Base-by-base conservation (phyloP, 2,888 invertebrate genomes). In the Andrena flavipes region DNA sequence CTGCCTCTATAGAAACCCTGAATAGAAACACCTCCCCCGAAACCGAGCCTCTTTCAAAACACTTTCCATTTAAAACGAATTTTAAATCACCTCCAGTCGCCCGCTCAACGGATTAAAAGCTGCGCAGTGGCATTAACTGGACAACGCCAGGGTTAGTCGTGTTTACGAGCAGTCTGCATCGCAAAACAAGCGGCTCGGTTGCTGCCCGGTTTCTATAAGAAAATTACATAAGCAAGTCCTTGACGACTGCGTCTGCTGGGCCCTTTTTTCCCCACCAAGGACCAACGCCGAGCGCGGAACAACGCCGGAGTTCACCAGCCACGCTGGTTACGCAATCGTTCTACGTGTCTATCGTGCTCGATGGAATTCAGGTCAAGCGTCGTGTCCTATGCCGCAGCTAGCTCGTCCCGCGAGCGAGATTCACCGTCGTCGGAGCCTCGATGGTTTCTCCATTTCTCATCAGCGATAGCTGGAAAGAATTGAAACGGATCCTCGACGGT, bases 301-400 rank as follows among this genome's bases (percentile, higher is more conserved):
- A 35, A 67, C 56, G 23, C 23, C 56, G 56, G 78, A 84, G 75
- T 79, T 82, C 68, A 59, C 82, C 69, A 81, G 67, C 79, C 82
- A 69, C 78, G 71, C 76, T 76, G 76, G 84, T 92, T 92, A 90
- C 92, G 92, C 90, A 92, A 92, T 89, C 85, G 82, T 87, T 88
- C 86, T 23, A 56, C 56, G 56, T 56, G 90, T 84, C 91, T 90
- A 90, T 91, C 89, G 87, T 72, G 87, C 87, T 90, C 88, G 85
- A 26, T 68, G 90, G 91, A 90, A 92, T 92, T 91, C 90, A 91
- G 92, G 92, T 92, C 92, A 92, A 88, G 87, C 91, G 88, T 88
- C 87, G 85, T 84, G 90, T 90, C 88, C 89, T 88, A 85, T 89
- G 90, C 87, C 86, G 85, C 89, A 90, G 89, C 83, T 87, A 76